Base-by-base conservation (phyloP, 35 echinoderm and acorn worm species). In the Apostichopus japonicus region DNA sequence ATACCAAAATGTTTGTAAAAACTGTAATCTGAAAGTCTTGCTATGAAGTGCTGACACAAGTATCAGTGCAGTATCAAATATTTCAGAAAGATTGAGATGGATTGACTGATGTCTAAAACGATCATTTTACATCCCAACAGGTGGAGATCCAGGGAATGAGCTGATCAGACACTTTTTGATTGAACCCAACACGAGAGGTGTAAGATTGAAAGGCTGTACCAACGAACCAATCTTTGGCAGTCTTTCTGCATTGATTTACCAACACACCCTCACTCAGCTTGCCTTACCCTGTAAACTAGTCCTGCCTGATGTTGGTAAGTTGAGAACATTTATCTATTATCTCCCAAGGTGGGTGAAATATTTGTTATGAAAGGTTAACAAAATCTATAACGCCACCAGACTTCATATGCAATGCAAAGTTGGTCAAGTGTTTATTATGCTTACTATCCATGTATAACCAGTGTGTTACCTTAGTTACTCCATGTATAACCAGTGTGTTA, bases 141-240 rank as follows among this genome's bases (percentile, higher is more conserved):
- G 78, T 88, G 92, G 90, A 78, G 97, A 99, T 84, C 95, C 95
- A 19, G 83, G 92, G 23, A 96, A 84, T 92, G 97, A 99, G 72
- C 81, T 99, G 58, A 95, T 99, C 8, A 92, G 97, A 73, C 97
- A 99, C 24, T 99, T 99, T 95, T 79, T 99, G 87, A 99, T 99
- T 54, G 97, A 99, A 91, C 97, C 97, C 25, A 99, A 99, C 79
- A 86, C 95, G 8, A 73, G 95, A 19, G 97, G 97, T 79, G 97
- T 99, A 4, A 91, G 95, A 19, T 91, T 99, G 10, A 99, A 99
- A 71, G 95, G 97, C 17, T 99, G 97, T 76, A 90, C 72, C 57
- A 99, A 99, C 79, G 97, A 99, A 80, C 97, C 97, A 13, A 87
- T 96, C 61, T 99, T 99, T 88, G 92, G 95, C 71, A 99, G 97